phyloP scores from a whole-genome alignment of 2,113 vertebrate genomes.

The Nycticebus coucang region DNA sequence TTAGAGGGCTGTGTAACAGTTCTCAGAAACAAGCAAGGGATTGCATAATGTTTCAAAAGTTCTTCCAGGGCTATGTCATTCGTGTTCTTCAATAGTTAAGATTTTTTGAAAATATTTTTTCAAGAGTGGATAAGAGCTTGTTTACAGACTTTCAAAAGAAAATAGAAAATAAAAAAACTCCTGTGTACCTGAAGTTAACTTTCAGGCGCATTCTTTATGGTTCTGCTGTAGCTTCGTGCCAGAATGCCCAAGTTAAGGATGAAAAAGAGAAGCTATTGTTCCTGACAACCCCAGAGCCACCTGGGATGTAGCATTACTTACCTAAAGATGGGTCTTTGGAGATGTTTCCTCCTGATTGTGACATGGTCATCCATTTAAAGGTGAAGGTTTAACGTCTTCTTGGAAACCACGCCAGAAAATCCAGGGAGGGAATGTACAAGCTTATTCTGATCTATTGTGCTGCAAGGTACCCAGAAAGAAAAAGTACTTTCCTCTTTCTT shows the following conservation, averaged over 20 bases:
- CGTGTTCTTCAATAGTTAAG: conserved; percentile 68
- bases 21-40: conserved; percentile 76
- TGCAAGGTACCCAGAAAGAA: conserved; percentile 80
- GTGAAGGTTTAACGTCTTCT: conserved; percentile 81
- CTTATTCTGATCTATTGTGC: conserved; percentile 86
- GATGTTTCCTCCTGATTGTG: conserved; percentile 93
- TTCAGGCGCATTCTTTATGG: background rate
- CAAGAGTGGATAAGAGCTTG: conserved; percentile 53
- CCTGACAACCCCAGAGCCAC: conserved; percentile 32
- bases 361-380: conserved; percentile 95
- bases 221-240: conserved; percentile 17
- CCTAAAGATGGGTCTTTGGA: conserved; percentile 94
- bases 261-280: conserved; percentile 44
- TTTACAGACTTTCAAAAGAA: conserved; percentile 32
- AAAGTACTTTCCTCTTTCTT: conserved; percentile 78
- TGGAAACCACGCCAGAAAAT: conserved; percentile 85
- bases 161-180: conserved; percentile 46
- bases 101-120: conserved; percentile 69
- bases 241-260: conserved; percentile 56
- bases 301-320: conserved; percentile 84
- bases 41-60: conserved; percentile 66
- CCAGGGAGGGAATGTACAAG: conserved; percentile 79
- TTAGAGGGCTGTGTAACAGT: conserved; percentile 76
- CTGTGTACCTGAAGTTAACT: conserved; percentile 33
- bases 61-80: conserved; percentile 75